A percentile compares a stretch with the other conserved stretches of the same genome.
These are phyloP conservation scores for Ia io DNA, from an alignment of 2,113 vertebrate species.

Conservation along the genomic window DNA sequence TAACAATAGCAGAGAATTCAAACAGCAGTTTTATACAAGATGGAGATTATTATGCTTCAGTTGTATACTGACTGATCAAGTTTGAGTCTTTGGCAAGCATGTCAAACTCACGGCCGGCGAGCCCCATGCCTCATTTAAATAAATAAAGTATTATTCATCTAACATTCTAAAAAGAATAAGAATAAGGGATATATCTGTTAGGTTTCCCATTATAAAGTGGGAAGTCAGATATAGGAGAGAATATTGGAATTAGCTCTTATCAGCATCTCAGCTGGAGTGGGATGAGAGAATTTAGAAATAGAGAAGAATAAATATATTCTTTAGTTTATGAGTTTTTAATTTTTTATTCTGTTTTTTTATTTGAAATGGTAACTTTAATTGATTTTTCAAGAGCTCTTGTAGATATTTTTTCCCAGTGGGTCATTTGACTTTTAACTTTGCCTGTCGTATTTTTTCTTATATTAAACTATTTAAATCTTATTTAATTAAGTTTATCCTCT, in stretches of 20 bases:
- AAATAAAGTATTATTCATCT: not conserved
- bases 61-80: not conserved
- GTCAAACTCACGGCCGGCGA: no score
- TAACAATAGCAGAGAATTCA: no score
- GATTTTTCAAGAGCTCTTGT: conserved; percentile 7
- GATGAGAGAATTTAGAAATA: not conserved
- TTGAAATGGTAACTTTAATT: not conserved
- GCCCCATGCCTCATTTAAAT: no score
- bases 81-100: not conserved
- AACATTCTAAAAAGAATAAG: not conserved
- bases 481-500: not conserved
- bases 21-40: no score
- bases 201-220: not conserved
- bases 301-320: not conserved
- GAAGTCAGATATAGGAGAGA: not conserved
- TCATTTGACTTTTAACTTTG: conserved; percentile 41
- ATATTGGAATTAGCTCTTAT: not conserved
- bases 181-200: not conserved
- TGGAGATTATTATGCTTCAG: no score
- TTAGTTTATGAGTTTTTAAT: not conserved
- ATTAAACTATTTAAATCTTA: not conserved
- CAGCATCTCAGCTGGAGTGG: not conserved
- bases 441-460: not conserved
- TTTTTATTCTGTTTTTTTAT: not conserved
- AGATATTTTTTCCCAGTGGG: not conserved